These are phyloP conservation scores for Pyrocephalus nanus DNA, from an alignment of 2,797 vertebrate genomes.

Conservation along the genomic window DNA sequence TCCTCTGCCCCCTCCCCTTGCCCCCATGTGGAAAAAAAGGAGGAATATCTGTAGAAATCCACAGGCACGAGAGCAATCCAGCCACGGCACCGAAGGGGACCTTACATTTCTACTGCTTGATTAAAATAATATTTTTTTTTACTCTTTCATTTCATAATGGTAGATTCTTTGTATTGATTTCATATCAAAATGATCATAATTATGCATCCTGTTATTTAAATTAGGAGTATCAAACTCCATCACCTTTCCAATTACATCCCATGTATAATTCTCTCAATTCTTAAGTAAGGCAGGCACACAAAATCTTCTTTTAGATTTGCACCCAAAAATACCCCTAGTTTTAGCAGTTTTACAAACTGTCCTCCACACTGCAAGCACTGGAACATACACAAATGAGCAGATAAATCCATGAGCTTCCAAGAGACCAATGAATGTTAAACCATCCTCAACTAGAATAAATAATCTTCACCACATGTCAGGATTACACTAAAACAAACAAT, in stretches of 20 bases:
- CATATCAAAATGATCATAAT: not conserved
- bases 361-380: not conserved
- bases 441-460: not conserved
- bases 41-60: not conserved
- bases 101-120: not conserved
- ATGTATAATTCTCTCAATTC: not conserved
- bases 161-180: not conserved
- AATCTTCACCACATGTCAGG: not conserved
- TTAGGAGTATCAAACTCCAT: not conserved
- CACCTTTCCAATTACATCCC: not conserved
- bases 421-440: not conserved
- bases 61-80: not conserved
- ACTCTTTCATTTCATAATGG: not conserved
- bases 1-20: not conserved
- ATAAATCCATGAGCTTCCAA: not conserved
- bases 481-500: not conserved
- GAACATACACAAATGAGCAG: not conserved
- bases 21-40: not conserved
- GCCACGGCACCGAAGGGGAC: not conserved
- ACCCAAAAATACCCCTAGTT: not conserved
- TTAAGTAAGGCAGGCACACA: not conserved
- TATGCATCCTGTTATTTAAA: not conserved
- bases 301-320: not conserved
- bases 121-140: not conserved
- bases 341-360: not conserved